Conservation (phyloP, 1,140 invertebrate species). For the Holotrichia oblita region DNA sequence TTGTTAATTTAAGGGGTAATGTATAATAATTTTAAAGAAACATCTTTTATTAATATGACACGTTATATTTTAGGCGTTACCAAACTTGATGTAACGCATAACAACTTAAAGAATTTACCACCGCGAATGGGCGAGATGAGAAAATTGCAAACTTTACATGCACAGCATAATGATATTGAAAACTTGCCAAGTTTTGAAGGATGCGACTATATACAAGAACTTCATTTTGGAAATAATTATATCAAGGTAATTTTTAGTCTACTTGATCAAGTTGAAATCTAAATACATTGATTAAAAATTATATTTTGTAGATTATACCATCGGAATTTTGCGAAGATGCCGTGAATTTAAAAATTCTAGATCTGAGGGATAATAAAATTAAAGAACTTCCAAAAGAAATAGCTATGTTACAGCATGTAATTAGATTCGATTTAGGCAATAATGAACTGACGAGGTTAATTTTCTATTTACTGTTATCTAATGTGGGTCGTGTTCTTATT, state of each 20-base stretch:
- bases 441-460: constrained; percentile 79
- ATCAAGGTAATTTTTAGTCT: constrained; percentile 69
- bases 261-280: constrained; percentile 4
- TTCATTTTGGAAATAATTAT: constrained; percentile 83
- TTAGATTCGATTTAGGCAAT: constrained; percentile 84
- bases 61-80: constrained; percentile 68
- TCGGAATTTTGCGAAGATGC: constrained; percentile 73
- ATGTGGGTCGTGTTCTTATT: too few species aligned
- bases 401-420: constrained; percentile 75
- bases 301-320: constrained; percentile 60
- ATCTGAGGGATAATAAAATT: constrained; percentile 80
- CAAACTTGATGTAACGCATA: constrained; percentile 82
- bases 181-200: constrained; percentile 73
- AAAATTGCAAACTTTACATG: constrained; percentile 81
- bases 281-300: background rate
- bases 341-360: constrained; percentile 76
- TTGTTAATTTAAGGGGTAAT: constrained; percentile 72
- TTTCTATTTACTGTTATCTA: background rate
- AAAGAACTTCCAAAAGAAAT: constrained; percentile 80
- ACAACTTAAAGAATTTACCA: constrained; percentile 77
- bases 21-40: constrained; percentile 44
- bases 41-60: constrained; percentile 19
- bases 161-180: constrained; percentile 79
- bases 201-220: constrained; percentile 74
- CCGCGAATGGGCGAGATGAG: constrained; percentile 76